Percentiles rank a stretch among this genome's conserved stretches.
These are phyloP conservation scores for Thaleichthys pacificus DNA, from an alignment of 2,797 vertebrate species.

Conservation along the genomic window DNA sequence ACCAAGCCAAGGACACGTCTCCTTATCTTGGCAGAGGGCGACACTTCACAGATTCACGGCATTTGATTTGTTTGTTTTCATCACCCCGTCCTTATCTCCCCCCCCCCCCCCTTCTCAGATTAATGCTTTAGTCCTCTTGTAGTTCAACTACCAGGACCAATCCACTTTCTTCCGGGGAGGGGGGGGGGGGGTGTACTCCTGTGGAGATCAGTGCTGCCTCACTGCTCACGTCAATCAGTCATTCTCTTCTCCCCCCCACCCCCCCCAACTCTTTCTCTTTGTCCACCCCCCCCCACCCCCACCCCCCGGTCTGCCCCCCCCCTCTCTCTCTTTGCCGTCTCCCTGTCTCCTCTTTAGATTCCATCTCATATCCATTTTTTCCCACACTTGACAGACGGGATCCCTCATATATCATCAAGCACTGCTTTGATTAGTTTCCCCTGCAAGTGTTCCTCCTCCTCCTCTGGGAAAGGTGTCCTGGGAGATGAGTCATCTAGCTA, in stretches of 20 bases:
- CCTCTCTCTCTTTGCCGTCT: constrained; percentile 62
- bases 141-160: constrained; percentile 63
- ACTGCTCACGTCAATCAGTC: constrained; percentile 80
- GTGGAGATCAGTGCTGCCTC: constrained; percentile 76
- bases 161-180: constrained; percentile 52
- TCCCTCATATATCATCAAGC: constrained; percentile 50
- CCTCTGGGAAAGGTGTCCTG: too few species aligned
- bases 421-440: neutral
- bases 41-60: constrained; percentile 17
- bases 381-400: constrained; percentile 62
- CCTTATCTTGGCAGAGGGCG: constrained; percentile 41
- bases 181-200: constrained; percentile 36
- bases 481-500: too few species aligned
- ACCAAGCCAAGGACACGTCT: constrained; percentile 17
- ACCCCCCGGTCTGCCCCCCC: neutral
- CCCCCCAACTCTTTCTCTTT: constrained; percentile 47
- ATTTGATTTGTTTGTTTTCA: constrained; percentile 22
- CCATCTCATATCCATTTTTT: constrained; percentile 58
- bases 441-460: too few species aligned
- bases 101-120: constrained; percentile 53
- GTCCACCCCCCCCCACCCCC: constrained; percentile 41
- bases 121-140: constrained; percentile 50
- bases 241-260: constrained; percentile 40
- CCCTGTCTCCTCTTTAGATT: constrained; percentile 64
- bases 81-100: constrained; percentile 36